A percentile compares a stretch with the other conserved stretches of the same genome.
Conservation (phyloP, 2,113 vertebrate genomes). For the Alligator sinensis region DNA sequence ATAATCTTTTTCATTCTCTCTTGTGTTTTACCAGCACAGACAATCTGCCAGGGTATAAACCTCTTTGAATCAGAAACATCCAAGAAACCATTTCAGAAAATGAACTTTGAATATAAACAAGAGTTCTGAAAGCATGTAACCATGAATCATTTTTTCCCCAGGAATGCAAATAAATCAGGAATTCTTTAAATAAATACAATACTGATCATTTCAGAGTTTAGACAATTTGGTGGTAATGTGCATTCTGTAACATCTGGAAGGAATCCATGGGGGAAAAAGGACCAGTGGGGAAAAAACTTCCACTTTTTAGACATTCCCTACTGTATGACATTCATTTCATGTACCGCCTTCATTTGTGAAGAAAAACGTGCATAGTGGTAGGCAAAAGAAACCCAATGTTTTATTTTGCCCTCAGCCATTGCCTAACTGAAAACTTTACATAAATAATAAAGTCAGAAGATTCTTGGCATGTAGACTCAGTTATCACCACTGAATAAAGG, state of each 20-base stretch:
- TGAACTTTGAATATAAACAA: constrained; percentile 58
- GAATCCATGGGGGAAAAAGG: constrained; percentile 21
- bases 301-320: background rate
- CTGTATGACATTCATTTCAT: constrained; percentile 49
- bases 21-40: constrained; percentile 51
- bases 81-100: constrained; percentile 45
- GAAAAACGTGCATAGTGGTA: background rate
- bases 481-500: background rate
- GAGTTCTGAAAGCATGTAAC: constrained; percentile 57
- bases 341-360: constrained; percentile 62
- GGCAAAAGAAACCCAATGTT: constrained; percentile 22
- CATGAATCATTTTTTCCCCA: background rate
- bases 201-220: constrained; percentile 46
- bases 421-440: constrained; percentile 18
- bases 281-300: background rate
- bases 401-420: background rate
- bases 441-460: constrained; percentile 28
- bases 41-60: constrained; percentile 51
- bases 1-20: constrained; percentile 43
- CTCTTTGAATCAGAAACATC: constrained; percentile 57
- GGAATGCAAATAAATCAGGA: constrained; percentile 55
- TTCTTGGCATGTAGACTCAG: background rate
- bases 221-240: constrained; percentile 54
- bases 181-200: constrained; percentile 77
- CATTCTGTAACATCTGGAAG: constrained; percentile 42